Base-by-base conservation (phyloP, 1,140 invertebrate species). In the Drosophila sproati region DNA sequence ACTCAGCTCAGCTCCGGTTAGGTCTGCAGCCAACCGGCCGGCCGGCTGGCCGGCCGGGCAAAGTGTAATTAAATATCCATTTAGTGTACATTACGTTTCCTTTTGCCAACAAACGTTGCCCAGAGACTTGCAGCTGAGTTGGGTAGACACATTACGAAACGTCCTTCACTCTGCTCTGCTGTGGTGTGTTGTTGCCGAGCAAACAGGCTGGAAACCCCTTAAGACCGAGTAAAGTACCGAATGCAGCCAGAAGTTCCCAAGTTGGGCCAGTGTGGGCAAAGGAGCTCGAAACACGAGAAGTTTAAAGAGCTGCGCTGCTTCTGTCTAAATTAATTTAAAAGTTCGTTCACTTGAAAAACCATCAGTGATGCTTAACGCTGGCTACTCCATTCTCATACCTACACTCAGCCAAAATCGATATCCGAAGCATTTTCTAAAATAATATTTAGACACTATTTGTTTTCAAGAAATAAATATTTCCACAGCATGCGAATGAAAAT, bases 51-150 rank as follows among this genome's bases (percentile, higher is more conserved):
- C n/a, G n/a, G 41, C 3, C 43, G 59, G 71, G 63, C 62, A 83
- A 88, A 88, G 83, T 88, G 80, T 87, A 87, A 87, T 87, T 87
- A 87, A 87, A 87, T 87, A 87, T 88, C 83, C 83, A 87, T 87
- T 87, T 87, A 88, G 83, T 87, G 80, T 87, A 83, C 83, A 88
- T 87, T 88, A 88, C 77, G 77, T 82, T 87, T 86, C 78, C 82
- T 72, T 81, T 59, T 74, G 79, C 78, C 78, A 59, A 67, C 79
- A 73, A 52, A 68, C 50, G 51, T 32, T 39, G 68, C 50, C 50
- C 51, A 55, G 45, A 29, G n/a, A 68, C 64, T 45, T 60, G 50
- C 56, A 67, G 61, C 81, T 69, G 79, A 77, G 79, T 59, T 72
- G 66, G 82, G 72, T 73, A 87, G 81, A 83, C 77, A 80, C 81